phyloP scores from a whole-genome alignment of 2,113 vertebrate genomes.

The Bagarius yarrelli region DNA sequence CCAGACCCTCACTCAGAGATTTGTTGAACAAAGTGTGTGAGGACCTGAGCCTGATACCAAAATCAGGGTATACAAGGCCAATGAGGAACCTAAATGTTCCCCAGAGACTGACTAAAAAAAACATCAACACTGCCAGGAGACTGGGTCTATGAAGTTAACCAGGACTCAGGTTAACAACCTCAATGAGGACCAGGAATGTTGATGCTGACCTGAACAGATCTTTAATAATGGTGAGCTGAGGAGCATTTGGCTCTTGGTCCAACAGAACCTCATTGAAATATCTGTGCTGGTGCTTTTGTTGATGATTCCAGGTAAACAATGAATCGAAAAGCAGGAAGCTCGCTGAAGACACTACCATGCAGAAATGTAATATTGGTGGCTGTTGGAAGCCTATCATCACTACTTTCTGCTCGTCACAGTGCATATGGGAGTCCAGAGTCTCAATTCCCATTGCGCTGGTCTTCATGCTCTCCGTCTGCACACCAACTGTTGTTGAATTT shows the following conservation, averaged over 20 bases:
- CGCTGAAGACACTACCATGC: neutral
- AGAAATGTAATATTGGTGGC: neutral
- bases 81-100: neutral
- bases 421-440: neutral
- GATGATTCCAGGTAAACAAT: neutral
- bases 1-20: neutral
- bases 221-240: neutral
- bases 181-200: neutral
- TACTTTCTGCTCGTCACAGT: neutral
- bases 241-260: neutral
- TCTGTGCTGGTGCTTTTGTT: neutral
- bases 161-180: neutral
- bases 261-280: neutral
- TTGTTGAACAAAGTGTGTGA: neutral
- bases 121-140: neutral
- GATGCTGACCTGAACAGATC: neutral
- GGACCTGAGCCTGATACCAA: neutral
- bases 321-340: neutral
- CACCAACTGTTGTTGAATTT: conserved; percentile 14
- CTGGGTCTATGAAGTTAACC: neutral
- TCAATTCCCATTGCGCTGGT: neutral
- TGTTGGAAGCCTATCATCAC: neutral
- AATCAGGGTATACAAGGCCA: neutral
- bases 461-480: neutral
- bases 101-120: neutral